Evolutionary conservation across 2,797 vertebrate genomes (phyloP).

Genomic region (Nannoperca australis): DNA sequence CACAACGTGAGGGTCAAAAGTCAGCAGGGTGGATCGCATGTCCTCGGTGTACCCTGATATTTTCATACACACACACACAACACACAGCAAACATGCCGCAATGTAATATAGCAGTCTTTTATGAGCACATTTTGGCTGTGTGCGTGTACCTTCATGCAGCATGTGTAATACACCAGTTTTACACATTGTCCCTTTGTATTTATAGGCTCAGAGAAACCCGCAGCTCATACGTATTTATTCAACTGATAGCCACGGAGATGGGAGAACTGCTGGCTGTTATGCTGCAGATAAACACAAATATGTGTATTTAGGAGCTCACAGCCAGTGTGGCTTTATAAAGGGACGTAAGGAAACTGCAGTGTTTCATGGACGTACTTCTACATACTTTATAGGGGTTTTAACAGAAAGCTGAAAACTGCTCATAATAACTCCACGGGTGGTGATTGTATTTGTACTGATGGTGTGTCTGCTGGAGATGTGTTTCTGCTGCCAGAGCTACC

Average conservation of each 20-base stretch:
- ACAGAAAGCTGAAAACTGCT: slow-evolving; percentile 2
- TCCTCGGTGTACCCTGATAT: slow-evolving; percentile 1
- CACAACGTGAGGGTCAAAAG: slow-evolving; percentile 54
- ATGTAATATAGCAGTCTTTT: slow-evolving; percentile 12
- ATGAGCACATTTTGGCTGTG: slow-evolving; percentile 25
- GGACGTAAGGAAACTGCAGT: background rate
- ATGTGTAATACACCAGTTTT: slow-evolving; percentile 20
- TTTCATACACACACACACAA: background rate
- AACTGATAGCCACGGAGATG: slow-evolving; percentile 32
- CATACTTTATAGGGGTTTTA: slow-evolving; percentile 2
- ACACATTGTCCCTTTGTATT: slow-evolving; percentile 42
- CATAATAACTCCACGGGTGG: slow-evolving; percentile 16
- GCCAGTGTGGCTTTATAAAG: slow-evolving; percentile 23
- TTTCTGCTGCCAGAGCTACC: slow-evolving; percentile 29
- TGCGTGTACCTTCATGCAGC: slow-evolving; percentile 12
- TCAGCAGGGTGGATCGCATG: slow-evolving; percentile 50
- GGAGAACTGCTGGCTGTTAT: slow-evolving; percentile 28
- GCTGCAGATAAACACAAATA: slow-evolving; percentile 31
- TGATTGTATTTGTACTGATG: slow-evolving; percentile 32
- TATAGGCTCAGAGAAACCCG: slow-evolving; percentile 27
- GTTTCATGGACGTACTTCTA: slow-evolving; percentile 18
- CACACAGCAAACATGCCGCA: background rate
- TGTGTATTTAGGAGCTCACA: slow-evolving; percentile 40
- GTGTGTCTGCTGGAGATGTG: slow-evolving; percentile 27
- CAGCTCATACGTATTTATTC: slow-evolving; percentile 60